Evolutionary conservation across 2,888 invertebrate genomes (phyloP), one percentile per base, ranked within the genome.

Genomic region (Carterocephalus palaemon): DNA sequence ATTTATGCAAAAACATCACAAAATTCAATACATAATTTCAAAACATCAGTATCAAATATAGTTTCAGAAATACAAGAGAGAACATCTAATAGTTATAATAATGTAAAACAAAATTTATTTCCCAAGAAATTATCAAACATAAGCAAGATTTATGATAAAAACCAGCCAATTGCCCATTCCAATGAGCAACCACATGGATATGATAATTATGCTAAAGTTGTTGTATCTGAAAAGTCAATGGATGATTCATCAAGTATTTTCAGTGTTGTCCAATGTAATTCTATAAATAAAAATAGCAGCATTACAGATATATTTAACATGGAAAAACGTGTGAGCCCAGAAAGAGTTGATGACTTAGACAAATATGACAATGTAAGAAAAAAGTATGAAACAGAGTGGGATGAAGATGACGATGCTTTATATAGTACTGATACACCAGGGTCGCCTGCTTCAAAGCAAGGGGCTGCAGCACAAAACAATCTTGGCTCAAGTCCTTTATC

Each of bases 351-450:
- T 52, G 64, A 70, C 29, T 47, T 64, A 19, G 65, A 78, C 33
- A 71, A 69, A n/a, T 69, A 60, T 62, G 67, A 71, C 17, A 64
- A 50, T 57, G 54, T 62, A 10, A 62, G 57, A 23, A 78, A 70
- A 69, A 60, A 48, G 23, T 75, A 74, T 56, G 79, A 81, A 53
- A 65, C 66, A 39, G 64, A 75, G 42, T 84, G 86, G 86, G 77
- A 86, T 60, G 84, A 79, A 42, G 86, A 86, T 54, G 87, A 88
- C 56, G 87, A 87, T 51, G 86, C 77, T 43, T 72, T 88, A 15
- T 88, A 88, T 54, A 77, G 72, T 46, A 56, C 68, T 22, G 74
- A 75, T 39, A 49, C 64, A 13, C 47, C 49, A 42, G 66, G 62
- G 10, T 46, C 38, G 26, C 41, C 42, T 9, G 38, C 40, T 31